A percentile compares a stretch with the other conserved stretches of the same genome.
phyloP scores from a whole-genome alignment of 2,113 vertebrate genomes.

The Sylvilagus bachmani region DNA sequence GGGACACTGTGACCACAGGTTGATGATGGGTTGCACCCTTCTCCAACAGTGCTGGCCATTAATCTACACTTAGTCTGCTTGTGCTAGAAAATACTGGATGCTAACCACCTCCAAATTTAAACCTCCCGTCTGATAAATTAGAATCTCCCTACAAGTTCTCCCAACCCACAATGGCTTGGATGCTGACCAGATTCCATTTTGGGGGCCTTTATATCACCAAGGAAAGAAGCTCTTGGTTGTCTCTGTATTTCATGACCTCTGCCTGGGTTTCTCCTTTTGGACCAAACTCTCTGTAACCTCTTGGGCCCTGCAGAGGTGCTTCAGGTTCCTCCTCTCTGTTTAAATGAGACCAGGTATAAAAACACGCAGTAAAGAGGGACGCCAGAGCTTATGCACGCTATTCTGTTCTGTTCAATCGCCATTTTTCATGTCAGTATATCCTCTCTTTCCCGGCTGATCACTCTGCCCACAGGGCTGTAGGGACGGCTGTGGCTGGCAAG shows the following conservation, averaged over 20 bases:
- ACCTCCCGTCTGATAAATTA: neutral
- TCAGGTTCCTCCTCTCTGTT: neutral
- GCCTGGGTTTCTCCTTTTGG: neutral
- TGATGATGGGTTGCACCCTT: neutral
- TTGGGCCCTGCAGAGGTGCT: neutral
- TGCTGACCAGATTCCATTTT: neutral
- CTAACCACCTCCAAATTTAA: neutral
- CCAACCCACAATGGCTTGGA: neutral
- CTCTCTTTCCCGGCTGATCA: neutral
- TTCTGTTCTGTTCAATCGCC: neutral
- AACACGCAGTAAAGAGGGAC: neutral
- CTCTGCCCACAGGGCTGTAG: no score
- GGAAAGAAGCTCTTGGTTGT: neutral
- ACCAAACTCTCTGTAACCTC: neutral
- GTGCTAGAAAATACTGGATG: neutral
- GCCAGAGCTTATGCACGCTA: rapidly evolving
- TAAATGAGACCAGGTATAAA: neutral
- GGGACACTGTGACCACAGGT: neutral
- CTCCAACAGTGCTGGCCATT: neutral
- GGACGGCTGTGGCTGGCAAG: neutral
- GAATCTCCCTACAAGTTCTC: neutral
- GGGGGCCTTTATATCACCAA: neutral
- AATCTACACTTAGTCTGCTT: conserved; percentile 24
- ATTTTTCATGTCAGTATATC: neutral
- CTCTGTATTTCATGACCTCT: neutral